Conservation (phyloP, 2,888 invertebrate species). For the Megaustenia siamemsis region DNA sequence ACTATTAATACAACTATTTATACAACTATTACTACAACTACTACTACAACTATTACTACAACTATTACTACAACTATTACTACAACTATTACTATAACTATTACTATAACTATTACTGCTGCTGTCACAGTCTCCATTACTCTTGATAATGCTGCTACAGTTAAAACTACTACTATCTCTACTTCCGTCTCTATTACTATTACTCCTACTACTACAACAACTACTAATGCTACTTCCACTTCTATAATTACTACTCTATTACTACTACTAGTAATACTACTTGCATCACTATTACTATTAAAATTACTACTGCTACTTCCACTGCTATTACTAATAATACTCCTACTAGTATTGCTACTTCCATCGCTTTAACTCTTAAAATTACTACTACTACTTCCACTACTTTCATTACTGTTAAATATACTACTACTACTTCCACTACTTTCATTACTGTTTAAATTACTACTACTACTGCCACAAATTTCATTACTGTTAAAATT, state of each 20-base stretch:
- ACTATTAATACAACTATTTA: neutral
- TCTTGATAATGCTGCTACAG: neutral
- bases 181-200: neutral
- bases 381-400: neutral
- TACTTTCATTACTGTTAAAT: too few species aligned
- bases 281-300: neutral
- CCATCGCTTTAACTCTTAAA: neutral
- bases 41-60: neutral
- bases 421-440: too few species aligned
- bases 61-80: neutral
- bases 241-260: neutral
- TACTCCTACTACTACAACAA: neutral
- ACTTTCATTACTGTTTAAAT: too few species aligned
- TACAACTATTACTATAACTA: neutral
- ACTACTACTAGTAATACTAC: neutral
- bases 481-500: too few species aligned
- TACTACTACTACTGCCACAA: too few species aligned
- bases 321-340: neutral
- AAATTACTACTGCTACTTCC: neutral
- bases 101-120: neutral
- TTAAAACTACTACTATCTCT: neutral
- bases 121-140: neutral
- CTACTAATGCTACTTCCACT: neutral
- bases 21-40: neutral
- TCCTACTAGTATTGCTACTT: neutral